Percentiles rank a stretch among this genome's conserved stretches.
These are phyloP conservation scores for Myopa tessellatipennis DNA, from an alignment of 2,888 invertebrate genomes.

Conservation along the genomic window DNA sequence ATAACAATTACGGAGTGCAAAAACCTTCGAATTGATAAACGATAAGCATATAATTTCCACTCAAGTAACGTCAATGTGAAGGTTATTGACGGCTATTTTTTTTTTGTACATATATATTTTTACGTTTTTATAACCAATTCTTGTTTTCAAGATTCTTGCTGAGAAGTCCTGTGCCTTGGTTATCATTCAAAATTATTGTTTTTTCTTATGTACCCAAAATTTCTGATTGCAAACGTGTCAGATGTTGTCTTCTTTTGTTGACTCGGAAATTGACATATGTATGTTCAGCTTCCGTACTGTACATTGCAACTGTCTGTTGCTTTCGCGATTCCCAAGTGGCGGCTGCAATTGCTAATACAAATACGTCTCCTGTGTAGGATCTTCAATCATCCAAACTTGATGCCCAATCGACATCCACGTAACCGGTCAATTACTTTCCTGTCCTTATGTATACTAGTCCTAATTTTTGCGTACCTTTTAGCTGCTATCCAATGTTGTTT, in stretches of 20 bases:
- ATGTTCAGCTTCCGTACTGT: conserved; percentile 44
- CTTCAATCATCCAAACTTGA: conserved; percentile 35
- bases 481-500: conserved; percentile 42
- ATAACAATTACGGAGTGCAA: too few species aligned
- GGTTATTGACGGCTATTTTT: too few species aligned
- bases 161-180: conserved; percentile 19
- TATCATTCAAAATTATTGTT: background rate
- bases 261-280: background rate
- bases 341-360: background rate
- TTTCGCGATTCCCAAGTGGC: conserved; percentile 34
- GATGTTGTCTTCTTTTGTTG: conserved; percentile 20
- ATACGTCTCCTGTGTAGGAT: conserved; percentile 38
- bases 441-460: conserved; percentile 29
- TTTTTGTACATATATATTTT: too few species aligned
- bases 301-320: conserved; percentile 40
- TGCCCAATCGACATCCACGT: conserved; percentile 36
- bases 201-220: background rate
- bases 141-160: background rate
- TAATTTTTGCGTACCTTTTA: conserved; percentile 37
- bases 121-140: too few species aligned
- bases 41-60: too few species aligned
- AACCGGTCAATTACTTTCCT: conserved; percentile 17
- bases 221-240: conserved; percentile 14
- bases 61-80: too few species aligned
- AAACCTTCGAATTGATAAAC: too few species aligned